Conservation (phyloP, 2,888 invertebrate species). For the Ischnura elegans region DNA sequence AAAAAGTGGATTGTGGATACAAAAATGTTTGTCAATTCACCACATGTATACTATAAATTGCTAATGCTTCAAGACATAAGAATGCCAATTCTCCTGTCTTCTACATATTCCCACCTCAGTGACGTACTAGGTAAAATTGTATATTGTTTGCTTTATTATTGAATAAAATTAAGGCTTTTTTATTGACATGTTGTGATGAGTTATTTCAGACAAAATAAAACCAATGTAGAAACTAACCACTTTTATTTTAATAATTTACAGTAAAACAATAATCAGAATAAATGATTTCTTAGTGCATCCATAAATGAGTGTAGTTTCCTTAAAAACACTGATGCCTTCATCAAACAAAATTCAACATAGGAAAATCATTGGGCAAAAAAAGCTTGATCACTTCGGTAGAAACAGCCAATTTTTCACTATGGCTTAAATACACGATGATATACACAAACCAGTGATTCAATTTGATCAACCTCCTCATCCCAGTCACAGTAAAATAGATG, state of each 20-base stretch:
- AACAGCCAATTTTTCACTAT: background rate
- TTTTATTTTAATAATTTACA: conserved; percentile 63
- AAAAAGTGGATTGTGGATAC: conserved; percentile 44
- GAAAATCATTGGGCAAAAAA: background rate
- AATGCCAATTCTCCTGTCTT: conserved; percentile 60
- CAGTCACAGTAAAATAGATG: background rate
- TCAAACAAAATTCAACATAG: background rate
- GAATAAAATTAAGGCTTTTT: conserved; percentile 67
- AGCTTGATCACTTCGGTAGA: conserved; percentile 1
- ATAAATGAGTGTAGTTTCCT: conserved; percentile 24
- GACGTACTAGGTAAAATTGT: conserved; percentile 53
- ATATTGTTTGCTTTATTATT: conserved; percentile 59
- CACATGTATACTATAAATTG: conserved; percentile 53
- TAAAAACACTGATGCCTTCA: conserved; percentile 40
- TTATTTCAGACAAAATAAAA: conserved; percentile 29
- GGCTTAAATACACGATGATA: background rate
- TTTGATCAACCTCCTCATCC: background rate
- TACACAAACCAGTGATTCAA: background rate
- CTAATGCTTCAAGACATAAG: conserved; percentile 63
- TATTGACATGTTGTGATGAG: background rate
- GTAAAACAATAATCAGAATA: conserved; percentile 54
- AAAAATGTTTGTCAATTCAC: conserved; percentile 45
- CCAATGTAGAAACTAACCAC: conserved; percentile 36
- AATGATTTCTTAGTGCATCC: conserved; percentile 41
- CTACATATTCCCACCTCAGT: conserved; percentile 58